These are phyloP conservation scores for Numida meleagris DNA, from an alignment of 2,113 vertebrate species.

Conservation along the genomic window DNA sequence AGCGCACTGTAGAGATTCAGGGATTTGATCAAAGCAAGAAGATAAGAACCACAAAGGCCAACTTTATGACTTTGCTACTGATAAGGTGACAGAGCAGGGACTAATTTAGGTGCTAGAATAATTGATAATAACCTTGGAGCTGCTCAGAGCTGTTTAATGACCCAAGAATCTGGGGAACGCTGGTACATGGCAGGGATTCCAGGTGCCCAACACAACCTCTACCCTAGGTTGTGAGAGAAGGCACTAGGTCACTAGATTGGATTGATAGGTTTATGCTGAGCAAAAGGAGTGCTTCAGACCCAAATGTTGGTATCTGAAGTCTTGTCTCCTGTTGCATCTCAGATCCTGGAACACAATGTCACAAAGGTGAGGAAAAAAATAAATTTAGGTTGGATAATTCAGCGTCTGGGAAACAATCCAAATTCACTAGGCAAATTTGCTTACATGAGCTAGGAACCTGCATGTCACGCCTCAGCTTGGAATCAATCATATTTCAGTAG, in stretches of 20 bases:
- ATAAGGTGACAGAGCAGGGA: constrained; percentile 38
- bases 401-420: constrained; percentile 20
- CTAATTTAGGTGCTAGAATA: constrained; percentile 21
- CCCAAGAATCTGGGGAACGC: constrained; percentile 49
- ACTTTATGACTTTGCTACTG: constrained; percentile 29
- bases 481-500: constrained; percentile 32
- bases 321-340: neutral
- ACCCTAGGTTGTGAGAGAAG: neutral
- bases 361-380: neutral
- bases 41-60: constrained; percentile 42
- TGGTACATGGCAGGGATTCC: neutral
- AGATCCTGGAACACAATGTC: neutral
- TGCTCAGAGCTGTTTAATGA: neutral
- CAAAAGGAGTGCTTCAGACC: neutral
- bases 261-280: neutral
- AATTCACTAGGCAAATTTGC: neutral
- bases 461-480: constrained; percentile 34
- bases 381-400: neutral
- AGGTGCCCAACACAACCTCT: neutral
- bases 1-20: neutral
- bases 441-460: neutral
- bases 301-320: neutral
- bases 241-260: neutral
- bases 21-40: constrained; percentile 26
- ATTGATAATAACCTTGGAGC: constrained; percentile 67